These are phyloP conservation scores for Gambusia yucatana DNA, from an alignment of 2,797 vertebrate species.

Conservation along the genomic window DNA sequence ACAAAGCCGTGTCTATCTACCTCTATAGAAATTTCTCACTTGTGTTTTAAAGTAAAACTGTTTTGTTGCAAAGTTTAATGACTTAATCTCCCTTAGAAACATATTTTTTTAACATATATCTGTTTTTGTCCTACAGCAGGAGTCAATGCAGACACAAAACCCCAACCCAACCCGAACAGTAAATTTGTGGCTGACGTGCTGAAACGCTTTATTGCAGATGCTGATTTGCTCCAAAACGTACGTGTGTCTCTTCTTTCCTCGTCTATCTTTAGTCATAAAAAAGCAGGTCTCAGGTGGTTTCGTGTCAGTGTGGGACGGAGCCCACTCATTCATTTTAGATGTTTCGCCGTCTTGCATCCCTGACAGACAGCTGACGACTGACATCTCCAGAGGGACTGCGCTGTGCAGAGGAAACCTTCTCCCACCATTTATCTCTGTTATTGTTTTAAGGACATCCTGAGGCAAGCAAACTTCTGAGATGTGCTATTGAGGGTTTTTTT, in stretches of 20 bases:
- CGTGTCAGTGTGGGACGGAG: slow-evolving; percentile 9
- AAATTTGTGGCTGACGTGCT: slow-evolving; percentile 14
- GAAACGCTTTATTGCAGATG: slow-evolving; percentile 14
- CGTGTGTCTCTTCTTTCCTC: not conserved
- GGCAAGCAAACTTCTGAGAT: not conserved
- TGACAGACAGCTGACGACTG: slow-evolving; percentile 20
- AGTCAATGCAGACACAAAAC: not conserved
- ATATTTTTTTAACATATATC: not conserved
- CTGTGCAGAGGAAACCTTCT: not conserved
- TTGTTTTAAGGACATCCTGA: slow-evolving; percentile 2
- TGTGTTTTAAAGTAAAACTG: not conserved
- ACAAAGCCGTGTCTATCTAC: not conserved
- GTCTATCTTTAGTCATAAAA: slow-evolving; percentile 31
- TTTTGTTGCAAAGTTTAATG: not conserved
- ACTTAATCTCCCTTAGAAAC: not conserved
- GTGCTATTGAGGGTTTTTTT: not conserved
- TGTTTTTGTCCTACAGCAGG: not conserved
- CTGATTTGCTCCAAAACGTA: slow-evolving; percentile 26
- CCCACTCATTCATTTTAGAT: slow-evolving; percentile 22
- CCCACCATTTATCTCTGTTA: not conserved
- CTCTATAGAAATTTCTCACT: not conserved
- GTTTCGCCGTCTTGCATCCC: slow-evolving; percentile 38
- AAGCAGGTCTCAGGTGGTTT: slow-evolving; percentile 32
- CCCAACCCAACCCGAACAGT: not conserved
- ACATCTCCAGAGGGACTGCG: slow-evolving; percentile 12